Percentiles rank a stretch among this genome's conserved stretches.
phyloP scores from a whole-genome alignment of 1,140 invertebrate genomes.

The Drosophila prosaltans region DNA sequence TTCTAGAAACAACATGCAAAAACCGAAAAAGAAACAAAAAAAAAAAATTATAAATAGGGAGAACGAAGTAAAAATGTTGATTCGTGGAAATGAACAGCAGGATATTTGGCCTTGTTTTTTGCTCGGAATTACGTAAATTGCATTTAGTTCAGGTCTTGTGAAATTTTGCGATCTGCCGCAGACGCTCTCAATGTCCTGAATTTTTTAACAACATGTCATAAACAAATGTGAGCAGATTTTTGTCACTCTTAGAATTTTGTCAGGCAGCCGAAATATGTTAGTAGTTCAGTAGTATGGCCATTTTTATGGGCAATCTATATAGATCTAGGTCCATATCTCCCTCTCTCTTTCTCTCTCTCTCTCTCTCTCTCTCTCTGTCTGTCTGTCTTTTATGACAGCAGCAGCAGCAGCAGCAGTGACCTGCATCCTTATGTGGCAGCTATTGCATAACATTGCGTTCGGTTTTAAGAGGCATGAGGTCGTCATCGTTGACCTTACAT shows the following conservation, averaged over 20 bases:
- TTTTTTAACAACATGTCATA: conserved; percentile 71
- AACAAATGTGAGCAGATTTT: conserved; percentile 57
- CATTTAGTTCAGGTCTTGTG: neutral
- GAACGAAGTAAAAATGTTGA: conserved; percentile 28
- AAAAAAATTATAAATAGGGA: conserved; percentile 31
- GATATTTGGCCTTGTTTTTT: conserved; percentile 60
- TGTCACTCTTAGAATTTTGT: conserved; percentile 22
- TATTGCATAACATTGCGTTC: conserved; percentile 78
- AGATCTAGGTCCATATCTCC: conserved; percentile 37
- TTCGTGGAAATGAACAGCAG: conserved; percentile 42
- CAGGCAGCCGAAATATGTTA: neutral
- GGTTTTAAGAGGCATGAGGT: conserved; percentile 20
- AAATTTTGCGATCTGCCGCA: neutral
- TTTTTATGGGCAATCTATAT: conserved; percentile 63
- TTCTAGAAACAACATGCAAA: conserved; percentile 6
- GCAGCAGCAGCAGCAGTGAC: conserved; percentile 20
- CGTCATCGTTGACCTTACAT: conserved; percentile 52
- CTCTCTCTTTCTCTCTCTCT: too few species aligned
- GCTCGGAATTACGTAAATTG: conserved; percentile 59
- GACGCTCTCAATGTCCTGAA: conserved; percentile 68
- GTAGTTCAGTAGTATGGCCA: conserved; percentile 44
- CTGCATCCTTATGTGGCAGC: conserved; percentile 6
- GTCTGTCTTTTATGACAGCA: conserved; percentile 42
- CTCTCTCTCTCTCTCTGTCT: too few species aligned
- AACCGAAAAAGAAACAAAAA: conserved; percentile 37